Base-by-base conservation (phyloP, 1,140 invertebrate genomes). In the Rhagoletis zephyria region DNA sequence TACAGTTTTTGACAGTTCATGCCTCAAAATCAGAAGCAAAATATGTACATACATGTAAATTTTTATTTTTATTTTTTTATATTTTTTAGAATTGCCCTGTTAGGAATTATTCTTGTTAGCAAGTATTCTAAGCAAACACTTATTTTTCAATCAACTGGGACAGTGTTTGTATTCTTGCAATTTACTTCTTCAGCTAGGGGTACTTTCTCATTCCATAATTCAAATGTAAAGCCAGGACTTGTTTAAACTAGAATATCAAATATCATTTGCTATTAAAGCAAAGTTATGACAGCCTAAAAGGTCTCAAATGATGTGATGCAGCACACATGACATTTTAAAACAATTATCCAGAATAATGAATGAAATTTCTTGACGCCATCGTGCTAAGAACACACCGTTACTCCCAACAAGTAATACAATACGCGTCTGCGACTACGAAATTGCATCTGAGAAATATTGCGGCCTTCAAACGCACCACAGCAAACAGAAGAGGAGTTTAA, bases 391-490 rank as follows among this genome's bases (percentile, higher is more conserved):
- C 51, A 56, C 5, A 56, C 61, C 7, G 7, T 14, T 4, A 63
- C 61, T 16, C 9, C 61, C 61, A 30, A 56, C 51, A 56, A 56
- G 51, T 56, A 56, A 56, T 56, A 56, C 51, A 56, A 56, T 56
- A 56, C 10, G 5, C 51, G 5, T 7, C 5, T 56, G 5, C 51
- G 5, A 56, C 5, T 7, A 56, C 5, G 10, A 56, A 51, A 81
- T 70, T 64, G 4, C 61, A n/a, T n/a, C 16, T 74, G 74, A 56
- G 74, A 56, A 81, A 56, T 2, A 56, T 81, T 30, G 51, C 74
- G 56, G 74, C 51, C 7, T 81, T 81, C 48, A 51, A 19, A 45
- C 5, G 42, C 42, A 74, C 45, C 42, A 4, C 74, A n/a, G 3
- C 51, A 65, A 67, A 42, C 12, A n/a, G 14, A 74, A 5, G 45